Base-by-base conservation (phyloP, 1,140 invertebrate species). In the Hesperophylax magnus region DNA sequence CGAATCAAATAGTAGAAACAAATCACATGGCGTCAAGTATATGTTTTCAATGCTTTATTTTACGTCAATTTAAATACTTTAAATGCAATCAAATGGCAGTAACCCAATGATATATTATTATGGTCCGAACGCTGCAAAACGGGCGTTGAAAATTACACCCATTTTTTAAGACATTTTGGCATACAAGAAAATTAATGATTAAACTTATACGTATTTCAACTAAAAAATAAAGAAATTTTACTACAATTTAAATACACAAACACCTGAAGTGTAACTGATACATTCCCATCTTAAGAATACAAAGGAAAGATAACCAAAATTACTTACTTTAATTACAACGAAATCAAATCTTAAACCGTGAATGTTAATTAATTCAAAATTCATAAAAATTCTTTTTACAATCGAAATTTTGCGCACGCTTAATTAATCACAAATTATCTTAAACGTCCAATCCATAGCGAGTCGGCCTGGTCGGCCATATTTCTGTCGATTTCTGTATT, bases 251-350 rank as follows among this genome's bases (percentile, higher is more conserved):
- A 71, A 71, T 71, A 71, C 67, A 71, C 20, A 71, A 71, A 71
- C 67, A 71, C 39, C 31, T 27, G 17, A 56, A 79, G 22, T 58
- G 77, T 71, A 71, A 71, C 54, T 71, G 63, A 79, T 79, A 79
- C 77, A 71, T 79, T 79, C 20, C 65, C 77, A 79, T 71, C 77
- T 79, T 69, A 56, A 79, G 52, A 79, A 79, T 79, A 79, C 77
- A 79, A 79, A 79, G 77, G 65, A 79, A 71, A 71, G 58, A 65
- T 78, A 67, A 78, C 77, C 77, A 78, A 69, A 71, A 39, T 52
- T 71, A 71, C 67, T 71, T 71, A 71, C 67, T 52, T 22, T 2
- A n/a, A 67, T 53, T 17, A 31, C 15, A 24, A 17, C 22, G 27
- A 56, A 75, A 75, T 47, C 67, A 27, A 75, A 58, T 58, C 31